Evolutionary conservation across 2,888 invertebrate genomes (phyloP), one percentile per base, ranked within the genome.

Genomic region (Hirudinaria manillensis): DNA sequence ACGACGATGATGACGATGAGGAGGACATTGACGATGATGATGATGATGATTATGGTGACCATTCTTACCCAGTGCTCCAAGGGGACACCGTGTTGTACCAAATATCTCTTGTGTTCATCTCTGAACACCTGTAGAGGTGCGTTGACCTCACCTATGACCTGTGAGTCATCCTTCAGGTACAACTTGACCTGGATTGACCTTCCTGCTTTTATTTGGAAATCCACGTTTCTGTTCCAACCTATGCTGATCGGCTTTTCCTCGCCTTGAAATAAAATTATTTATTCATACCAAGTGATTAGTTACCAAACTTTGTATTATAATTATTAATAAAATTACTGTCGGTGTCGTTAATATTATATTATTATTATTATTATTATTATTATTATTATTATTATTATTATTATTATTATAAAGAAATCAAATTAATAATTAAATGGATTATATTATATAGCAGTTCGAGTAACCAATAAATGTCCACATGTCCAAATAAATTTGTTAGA

Each of bases 1-100:
- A 56, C 29, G 72, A 72, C 29, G n/a, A 51, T 72, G 55, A 55
- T 72, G 53, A 55, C 29, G 56, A 27, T 61, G 56, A 72, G 24
- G 72, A 61, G 27, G 72, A 72, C 55, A 21, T 24, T 72, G 61
- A 56, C 24, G 72, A 56, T 61, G 72, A 72, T 61, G n/a, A 51
- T 72, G 55, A 55, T 72, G 53, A 55, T 56, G 56, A 27, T 61
- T 55, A 72, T 56, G 72, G 29, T 56, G 72, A 72, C 55, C 51
- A 72, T 72, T n/a, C n/a, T 45, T 7, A 61, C 61, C 61, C 61
- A 61, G 7, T 61, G 6, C 19, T 61, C 61, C 61, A 61, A 27
- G 61, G 61, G 1, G 45, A 45, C 3, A 10, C 13, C 45, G 16
- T 45, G 10, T 3, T 45, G 45, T 7, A 16, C 16, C 45, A 7